A percentile compares a stretch with the other conserved stretches of the same genome.
Evolutionary conservation across 1,140 invertebrate genomes (phyloP).

Genomic region (Trachymyrmex septentrionalis): DNA sequence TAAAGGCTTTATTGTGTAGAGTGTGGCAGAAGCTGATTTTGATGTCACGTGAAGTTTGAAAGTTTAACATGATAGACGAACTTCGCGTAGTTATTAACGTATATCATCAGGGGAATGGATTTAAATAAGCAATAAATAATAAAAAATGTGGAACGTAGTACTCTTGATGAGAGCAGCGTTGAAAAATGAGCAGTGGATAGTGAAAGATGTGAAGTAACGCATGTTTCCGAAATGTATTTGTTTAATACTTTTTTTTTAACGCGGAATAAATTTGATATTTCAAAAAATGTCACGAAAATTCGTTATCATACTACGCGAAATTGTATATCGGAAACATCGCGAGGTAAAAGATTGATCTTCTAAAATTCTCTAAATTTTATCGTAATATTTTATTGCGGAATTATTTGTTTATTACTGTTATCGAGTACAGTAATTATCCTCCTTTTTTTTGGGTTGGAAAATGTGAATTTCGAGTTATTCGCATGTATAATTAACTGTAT

Average conservation of each 20-base stretch:
- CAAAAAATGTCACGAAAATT: constrained; percentile 18
- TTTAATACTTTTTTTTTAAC: constrained; percentile 3
- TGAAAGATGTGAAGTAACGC: not conserved
- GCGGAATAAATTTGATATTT: constrained; percentile 26
- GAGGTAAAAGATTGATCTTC: not conserved
- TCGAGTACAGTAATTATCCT: no score
- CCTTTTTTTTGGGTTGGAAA: not conserved
- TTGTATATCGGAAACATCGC: not conserved
- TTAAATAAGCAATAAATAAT: not conserved
- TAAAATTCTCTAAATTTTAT: not conserved
- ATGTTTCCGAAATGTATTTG: not conserved
- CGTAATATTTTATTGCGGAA: not conserved
- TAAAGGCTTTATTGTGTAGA: constrained; percentile 4
- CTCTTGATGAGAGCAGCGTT: not conserved
- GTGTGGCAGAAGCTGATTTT: not conserved
- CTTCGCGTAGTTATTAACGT: constrained; percentile 13
- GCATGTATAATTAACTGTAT: not conserved
- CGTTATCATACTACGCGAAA: not conserved
- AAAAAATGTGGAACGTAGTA: not conserved
- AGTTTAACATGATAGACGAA: constrained; percentile 5
- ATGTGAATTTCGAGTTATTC: not conserved
- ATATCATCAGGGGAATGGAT: not conserved
- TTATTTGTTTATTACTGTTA: not conserved
- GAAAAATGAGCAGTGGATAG: not conserved
- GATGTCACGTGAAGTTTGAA: constrained; percentile 8